These are phyloP conservation scores for Megaustenia siamemsis DNA, from an alignment of 2,888 invertebrate genomes.

Conservation along the genomic window DNA sequence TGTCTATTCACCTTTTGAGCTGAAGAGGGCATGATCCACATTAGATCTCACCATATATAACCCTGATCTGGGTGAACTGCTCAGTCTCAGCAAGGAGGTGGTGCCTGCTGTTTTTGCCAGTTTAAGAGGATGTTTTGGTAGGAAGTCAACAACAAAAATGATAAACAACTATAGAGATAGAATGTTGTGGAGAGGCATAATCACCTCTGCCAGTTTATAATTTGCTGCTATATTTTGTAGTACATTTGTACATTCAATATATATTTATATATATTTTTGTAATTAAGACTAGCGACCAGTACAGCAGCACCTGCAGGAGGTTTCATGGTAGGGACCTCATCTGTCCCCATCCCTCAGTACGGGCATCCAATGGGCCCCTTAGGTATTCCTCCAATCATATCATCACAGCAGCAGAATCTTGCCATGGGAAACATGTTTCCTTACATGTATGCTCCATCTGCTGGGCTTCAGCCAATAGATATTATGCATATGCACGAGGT, in stretches of 20 bases:
- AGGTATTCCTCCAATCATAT: conserved; percentile 39
- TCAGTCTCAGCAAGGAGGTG: too few species aligned
- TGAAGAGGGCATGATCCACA: too few species aligned
- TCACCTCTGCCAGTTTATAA: too few species aligned
- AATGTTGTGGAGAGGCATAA: too few species aligned
- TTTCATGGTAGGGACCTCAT: background rate
- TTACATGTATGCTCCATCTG: conserved; percentile 46
- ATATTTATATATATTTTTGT: background rate
- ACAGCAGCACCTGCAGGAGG: background rate
- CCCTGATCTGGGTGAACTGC: too few species aligned
- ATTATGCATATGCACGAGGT: conserved; percentile 54
- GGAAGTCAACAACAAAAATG: too few species aligned
- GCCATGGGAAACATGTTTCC: conserved; percentile 50
- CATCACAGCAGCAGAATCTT: conserved; percentile 50
- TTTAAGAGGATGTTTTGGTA: too few species aligned
- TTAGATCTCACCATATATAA: too few species aligned
- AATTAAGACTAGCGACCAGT: background rate
- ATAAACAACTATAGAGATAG: too few species aligned
- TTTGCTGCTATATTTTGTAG: background rate
- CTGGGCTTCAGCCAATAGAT: conserved; percentile 52
- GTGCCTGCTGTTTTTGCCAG: too few species aligned
- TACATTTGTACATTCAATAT: background rate
- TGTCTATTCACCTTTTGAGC: too few species aligned
- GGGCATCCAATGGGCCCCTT: conserved; percentile 57
- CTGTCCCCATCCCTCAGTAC: conserved; percentile 56